Evolutionary conservation across 1,140 invertebrate genomes (phyloP), one percentile per base, ranked within the genome.

Genomic region (Glomeris maerens): DNA sequence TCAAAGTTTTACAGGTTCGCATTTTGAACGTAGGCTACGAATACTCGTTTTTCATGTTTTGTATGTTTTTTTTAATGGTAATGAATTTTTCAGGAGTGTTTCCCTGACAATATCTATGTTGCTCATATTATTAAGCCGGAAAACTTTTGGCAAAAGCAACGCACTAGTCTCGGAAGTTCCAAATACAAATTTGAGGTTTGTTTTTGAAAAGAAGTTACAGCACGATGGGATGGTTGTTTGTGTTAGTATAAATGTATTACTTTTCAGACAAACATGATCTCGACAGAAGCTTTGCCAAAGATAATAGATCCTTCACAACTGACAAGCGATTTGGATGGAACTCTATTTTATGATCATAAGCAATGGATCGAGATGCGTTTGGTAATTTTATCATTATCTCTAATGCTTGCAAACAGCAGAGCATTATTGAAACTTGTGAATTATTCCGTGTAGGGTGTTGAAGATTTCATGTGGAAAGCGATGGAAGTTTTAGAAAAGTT

Each of bases 131-230:
- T 98, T 56, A 96, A 97, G 70, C 91, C 93, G 57, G 94, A 98
- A 62, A 97, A 94, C 66, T 97, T 98, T 73, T 97, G 93, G 92
- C 92, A 98, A 69, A 97, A 97, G 71, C 92, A 97, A 71, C 80
- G 92, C 61, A 95, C 92, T 58, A 92, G 87, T 47, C 76, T 97
- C 61, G 90, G 85, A 59, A 91, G 86, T 72, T 85, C 93, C 65
- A 98, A 98, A 75, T 97, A 96, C 73, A 95, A 93, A 72, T 97
- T 97, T 77, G 93, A 97, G 77, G 89, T 92, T 72, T 77, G 67
- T 52, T 40, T 26, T 26, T 31, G 31, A 20, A 49, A 27, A n/a
- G 21, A 3, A n/a, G 26, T 51, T 17, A 50, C n/a, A 7, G 4
- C 40, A 21, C 14, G 21, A 46, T 46, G n/a, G 22, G 42, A 46